Percentiles rank a stretch among this genome's conserved stretches.
Conservation (phyloP, 2,888 invertebrate genomes). For the Limnephilus marmoratus region DNA sequence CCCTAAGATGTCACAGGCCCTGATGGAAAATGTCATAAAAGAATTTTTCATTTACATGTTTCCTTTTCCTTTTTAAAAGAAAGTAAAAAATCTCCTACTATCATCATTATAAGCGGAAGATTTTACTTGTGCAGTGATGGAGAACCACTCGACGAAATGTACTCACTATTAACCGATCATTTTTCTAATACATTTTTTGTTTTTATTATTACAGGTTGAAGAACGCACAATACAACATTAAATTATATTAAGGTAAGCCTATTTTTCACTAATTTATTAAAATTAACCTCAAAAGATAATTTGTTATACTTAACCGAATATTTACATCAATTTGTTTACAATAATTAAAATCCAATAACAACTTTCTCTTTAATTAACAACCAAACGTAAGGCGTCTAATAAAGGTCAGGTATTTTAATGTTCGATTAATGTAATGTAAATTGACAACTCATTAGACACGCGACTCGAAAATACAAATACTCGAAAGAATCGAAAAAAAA, state of each 20-base stretch:
- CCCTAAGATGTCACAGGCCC: no score
- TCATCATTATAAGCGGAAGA: no score
- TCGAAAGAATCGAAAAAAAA: not conserved
- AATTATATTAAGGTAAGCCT: not conserved
- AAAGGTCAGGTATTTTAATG: not conserved
- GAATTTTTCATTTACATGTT: no score
- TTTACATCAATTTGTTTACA: not conserved
- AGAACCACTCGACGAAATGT: no score
- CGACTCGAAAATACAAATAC: not conserved
- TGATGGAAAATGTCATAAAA: no score
- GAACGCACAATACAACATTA: not conserved
- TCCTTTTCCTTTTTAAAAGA: no score
- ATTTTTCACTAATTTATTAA: not conserved
- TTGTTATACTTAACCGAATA: not conserved
- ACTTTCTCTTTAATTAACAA: not conserved
- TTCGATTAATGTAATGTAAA: not conserved
- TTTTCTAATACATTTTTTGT: not conserved
- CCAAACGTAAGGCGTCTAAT: not conserved
- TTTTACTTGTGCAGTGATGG: no score
- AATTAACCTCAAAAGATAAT: not conserved
- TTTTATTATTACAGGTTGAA: not conserved
- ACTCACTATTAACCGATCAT: no score
- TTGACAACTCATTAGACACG: constrained; percentile 2
- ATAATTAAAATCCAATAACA: not conserved
- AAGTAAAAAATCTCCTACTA: no score